Evolutionary conservation across 2,888 invertebrate species (phyloP).

Genomic region (Ophonus ardosiacus): DNA sequence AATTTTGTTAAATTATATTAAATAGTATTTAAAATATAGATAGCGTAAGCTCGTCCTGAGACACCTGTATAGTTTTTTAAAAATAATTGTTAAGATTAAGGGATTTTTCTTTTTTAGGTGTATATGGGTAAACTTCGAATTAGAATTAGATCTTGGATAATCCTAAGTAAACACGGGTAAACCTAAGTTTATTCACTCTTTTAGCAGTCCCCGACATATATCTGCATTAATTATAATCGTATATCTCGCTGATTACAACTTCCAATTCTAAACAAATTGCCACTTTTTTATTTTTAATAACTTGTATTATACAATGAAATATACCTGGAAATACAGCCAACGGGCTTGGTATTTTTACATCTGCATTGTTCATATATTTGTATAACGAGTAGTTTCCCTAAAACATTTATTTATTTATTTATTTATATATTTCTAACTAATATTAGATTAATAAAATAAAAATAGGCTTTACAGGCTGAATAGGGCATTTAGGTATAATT

Average conservation of each 20-base stretch:
- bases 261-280: not conserved
- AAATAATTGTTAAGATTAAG: no score
- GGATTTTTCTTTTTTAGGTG: no score
- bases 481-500: not conserved
- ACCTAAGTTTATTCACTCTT: no score
- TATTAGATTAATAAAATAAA: not conserved
- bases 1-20: no score
- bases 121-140: no score
- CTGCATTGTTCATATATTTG: not conserved
- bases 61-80: no score
- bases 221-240: not conserved
- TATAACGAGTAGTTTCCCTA: not conserved
- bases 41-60: no score
- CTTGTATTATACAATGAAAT: not conserved
- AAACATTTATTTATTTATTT: not conserved
- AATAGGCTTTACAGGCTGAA: not conserved
- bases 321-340: not conserved
- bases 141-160: no score
- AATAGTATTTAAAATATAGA: no score
- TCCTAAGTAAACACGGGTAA: no score
- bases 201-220: no score
- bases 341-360: not conserved
- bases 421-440: not conserved
- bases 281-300: not conserved
- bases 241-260: not conserved